Evolutionary conservation across 2,888 invertebrate genomes (phyloP).

Genomic region (Bursaphelenchus okinawaensis): DNA sequence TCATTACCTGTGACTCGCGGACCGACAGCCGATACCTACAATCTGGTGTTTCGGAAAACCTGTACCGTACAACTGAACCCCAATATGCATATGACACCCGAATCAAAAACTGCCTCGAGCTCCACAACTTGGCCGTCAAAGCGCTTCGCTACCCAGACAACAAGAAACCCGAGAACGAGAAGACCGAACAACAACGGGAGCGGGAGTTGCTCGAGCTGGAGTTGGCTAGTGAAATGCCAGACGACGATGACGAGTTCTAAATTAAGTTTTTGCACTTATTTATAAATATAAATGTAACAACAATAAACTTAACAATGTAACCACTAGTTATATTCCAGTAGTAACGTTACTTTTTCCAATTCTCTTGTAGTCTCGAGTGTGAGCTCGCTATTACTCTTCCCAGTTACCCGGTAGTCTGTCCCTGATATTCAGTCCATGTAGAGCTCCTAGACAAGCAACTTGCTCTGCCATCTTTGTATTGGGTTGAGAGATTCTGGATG

Average conservation of each 20-base stretch:
- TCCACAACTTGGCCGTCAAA: slow-evolving; percentile 94
- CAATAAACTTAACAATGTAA: slow-evolving; percentile 2
- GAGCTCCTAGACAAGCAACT: slow-evolving; percentile 35
- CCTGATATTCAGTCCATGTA: slow-evolving; percentile 36
- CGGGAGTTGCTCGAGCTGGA: slow-evolving; percentile 74
- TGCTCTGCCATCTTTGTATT: slow-evolving; percentile 55
- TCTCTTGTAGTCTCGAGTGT: no score
- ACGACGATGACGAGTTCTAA: slow-evolving; percentile 76
- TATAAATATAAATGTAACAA: slow-evolving; percentile 6
- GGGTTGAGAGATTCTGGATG: slow-evolving; percentile 46
- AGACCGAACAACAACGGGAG: slow-evolving; percentile 54
- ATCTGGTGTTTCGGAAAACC: slow-evolving; percentile 25
- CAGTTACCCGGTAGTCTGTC: slow-evolving; percentile 33
- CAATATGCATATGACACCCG: slow-evolving; percentile 67
- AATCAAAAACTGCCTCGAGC: slow-evolving; percentile 83
- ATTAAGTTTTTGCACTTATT: slow-evolving; percentile 12
- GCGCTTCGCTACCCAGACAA: slow-evolving; percentile 99
- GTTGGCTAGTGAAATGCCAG: slow-evolving; percentile 98
- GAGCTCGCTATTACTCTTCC: no score
- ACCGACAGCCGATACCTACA: slow-evolving; percentile 68
- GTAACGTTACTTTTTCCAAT: no score
- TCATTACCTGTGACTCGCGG: slow-evolving; percentile 82
- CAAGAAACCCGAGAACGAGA: slow-evolving; percentile 90
- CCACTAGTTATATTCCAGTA: not conserved
- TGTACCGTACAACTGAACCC: slow-evolving; percentile 74